Evolutionary conservation across 1,140 invertebrate genomes (phyloP), one percentile per base, ranked within the genome.

Genomic region (Mycetomoellerius zeteki): DNA sequence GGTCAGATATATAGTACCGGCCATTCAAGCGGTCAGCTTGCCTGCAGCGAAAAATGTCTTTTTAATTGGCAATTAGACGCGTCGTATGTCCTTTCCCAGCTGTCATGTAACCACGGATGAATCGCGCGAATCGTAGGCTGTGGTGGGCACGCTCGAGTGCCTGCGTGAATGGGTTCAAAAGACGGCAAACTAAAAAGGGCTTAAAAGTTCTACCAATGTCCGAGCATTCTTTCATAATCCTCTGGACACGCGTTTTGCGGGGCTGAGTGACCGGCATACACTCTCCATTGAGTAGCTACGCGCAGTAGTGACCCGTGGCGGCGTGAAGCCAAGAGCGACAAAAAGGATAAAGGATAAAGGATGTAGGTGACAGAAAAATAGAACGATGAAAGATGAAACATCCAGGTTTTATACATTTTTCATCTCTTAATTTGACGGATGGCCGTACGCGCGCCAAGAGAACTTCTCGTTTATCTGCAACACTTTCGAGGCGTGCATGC

Each of bases 61-160:
- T 94, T 95, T 95, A 95, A 95, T 95, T 95, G 94, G 93, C 94
- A 94, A 95, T 95, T 95, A 94, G 94, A 90, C 89, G 90, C 92
- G 91, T 93, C 86, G 90, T 69, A 33, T 62, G 91, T 90, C 91
- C 86, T 88, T 75, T 88, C 88, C 92, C 94, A 94, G 93, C 94
- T 94, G 94, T 92, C 89, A 89, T 56, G 3, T 52, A 21, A n/a
- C 54, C 78, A 65, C 64, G 88, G 58, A 37, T 73, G 82, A 90
- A 85, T 81, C 78, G 80, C 76, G 60, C 12, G 64, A 76, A 16
- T 10, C 52, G 16, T 56, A 37, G 58, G 30, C 43, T 64, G 50
- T 2, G 30, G 64, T 71, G 33, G 80, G 50, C 82, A 72, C 77
- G 69, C 73, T 90, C 89, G 82, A 88, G 89, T 43, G 60, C 12